Base-by-base conservation (phyloP, 2,888 invertebrate genomes). In the Pediacus dermestoides region DNA sequence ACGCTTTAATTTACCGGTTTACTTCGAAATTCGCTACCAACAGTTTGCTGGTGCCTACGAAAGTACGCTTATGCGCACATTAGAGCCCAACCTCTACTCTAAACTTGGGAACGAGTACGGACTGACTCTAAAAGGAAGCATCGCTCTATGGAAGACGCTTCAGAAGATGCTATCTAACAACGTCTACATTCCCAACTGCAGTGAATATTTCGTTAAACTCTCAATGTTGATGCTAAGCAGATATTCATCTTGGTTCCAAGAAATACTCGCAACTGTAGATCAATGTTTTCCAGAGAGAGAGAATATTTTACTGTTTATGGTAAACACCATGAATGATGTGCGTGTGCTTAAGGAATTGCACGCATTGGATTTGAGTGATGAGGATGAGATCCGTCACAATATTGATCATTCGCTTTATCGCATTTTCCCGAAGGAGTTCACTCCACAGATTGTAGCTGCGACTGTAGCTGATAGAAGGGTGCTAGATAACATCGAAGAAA, bases 1-100 rank as follows among this genome's bases (percentile, higher is more conserved):
- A 48, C 82, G 88, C 53, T 96, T 94, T 88, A 95, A 94, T 70
- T 74, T 95, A 33, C 88, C 92, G 7, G 93, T 96, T n/a, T 96
- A 96, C 70, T 95, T 91, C 67, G 94, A 95, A 72, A 88, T 92
- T 52, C 78, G 92, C 50, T 94, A 92, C 72, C 94, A 94, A 74
- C 90, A 93, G 72, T 88, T 95, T 62, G 91, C 89, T 35, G 85
- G 86, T 51, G 71, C 68, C 23, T 69, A 79, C 47, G 79, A 80
- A 63, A 66, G 62, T 28, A 64, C 71, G 28, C n/a, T n/a, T 66
- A 53, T 70, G 74, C 42, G 73, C 73, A n/a, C n/a, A n/a, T n/a
- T n/a, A n/a, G n/a, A n/a, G n/a, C n/a, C n/a, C n/a, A n/a, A n/a
- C n/a, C n/a, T n/a, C n/a, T n/a, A n/a, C n/a, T n/a, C n/a, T n/a